Evolutionary conservation across 2,888 invertebrate species (phyloP), one percentile per base, ranked within the genome.

Genomic region (Amiota mariae): DNA sequence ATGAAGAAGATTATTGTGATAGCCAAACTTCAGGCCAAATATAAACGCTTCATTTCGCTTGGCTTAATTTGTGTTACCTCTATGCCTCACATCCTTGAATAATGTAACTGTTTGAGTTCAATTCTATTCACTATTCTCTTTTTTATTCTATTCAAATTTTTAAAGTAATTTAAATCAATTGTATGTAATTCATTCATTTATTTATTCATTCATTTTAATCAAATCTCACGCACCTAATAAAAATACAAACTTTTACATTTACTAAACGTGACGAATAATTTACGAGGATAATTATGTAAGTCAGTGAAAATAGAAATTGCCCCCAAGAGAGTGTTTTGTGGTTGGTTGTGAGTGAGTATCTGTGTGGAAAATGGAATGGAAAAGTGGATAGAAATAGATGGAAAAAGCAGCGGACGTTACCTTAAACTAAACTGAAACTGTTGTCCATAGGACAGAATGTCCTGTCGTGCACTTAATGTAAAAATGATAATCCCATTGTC

Each of bases 401-500:
- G 36, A 36, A 36, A 36, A 36, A n/a, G 15, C 13, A 36, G 20
- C 59, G 46, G 20, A 20, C 20, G 51, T 51, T 24, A 24, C 70
- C 15, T 70, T 70, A 48, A 13, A 74, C 76, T 78, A 78, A 78
- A 79, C 78, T 73, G 61, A 61, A 67, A 63, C 13, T 36, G 63
- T 24, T 63, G 63, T 63, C 13, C 63, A 8, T 18, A 13, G 18
- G 10, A 18, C 15, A 18, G 61, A 67, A 56, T 70, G 73, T 76
- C 79, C 77, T 77, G 77, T 77, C 75, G 77, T 75, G 81, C 78
- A 74, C 75, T 79, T 81, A 86, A 88, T 88, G 86, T 87, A 89
- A 89, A 89, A 89, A 88, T 89, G 88, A 88, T 89, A 89, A 89
- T 89, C 89, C 89, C 85, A 85, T 83, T 88, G 89, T 88, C 89